phyloP scores from a whole-genome alignment of 2,113 vertebrate genomes.

The Phainopepla nitens region DNA sequence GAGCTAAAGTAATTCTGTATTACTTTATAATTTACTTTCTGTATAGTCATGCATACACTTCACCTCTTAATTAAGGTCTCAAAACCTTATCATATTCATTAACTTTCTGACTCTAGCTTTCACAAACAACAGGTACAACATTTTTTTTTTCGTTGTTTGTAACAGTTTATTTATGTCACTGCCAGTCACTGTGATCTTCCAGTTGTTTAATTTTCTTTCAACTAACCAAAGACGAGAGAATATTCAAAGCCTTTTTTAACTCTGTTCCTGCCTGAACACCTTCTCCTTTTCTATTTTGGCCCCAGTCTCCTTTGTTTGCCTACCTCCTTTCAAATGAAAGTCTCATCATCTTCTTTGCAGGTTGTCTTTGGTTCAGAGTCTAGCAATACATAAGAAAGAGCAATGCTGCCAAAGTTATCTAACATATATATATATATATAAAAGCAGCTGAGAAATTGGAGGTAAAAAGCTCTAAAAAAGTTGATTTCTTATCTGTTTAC shows the following conservation, averaged over 20 bases:
- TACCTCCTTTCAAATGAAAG: not conserved
- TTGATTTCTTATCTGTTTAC: not conserved
- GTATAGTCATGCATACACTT: not conserved
- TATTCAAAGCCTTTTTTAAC: not conserved
- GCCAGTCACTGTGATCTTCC: not conserved
- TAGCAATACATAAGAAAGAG: not conserved
- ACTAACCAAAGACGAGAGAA: not conserved
- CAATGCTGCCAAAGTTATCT: not conserved
- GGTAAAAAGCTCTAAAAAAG: not conserved
- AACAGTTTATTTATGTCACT: not conserved
- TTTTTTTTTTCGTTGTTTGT: not conserved
- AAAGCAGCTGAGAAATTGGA: not conserved
- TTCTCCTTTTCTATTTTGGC: not conserved
- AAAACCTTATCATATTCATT: not conserved
- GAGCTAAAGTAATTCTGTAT: not conserved
- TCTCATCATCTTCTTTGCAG: not conserved
- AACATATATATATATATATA: too few species aligned
- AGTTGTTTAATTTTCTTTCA: not conserved
- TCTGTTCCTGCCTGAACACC: not conserved
- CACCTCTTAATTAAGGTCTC: not conserved
- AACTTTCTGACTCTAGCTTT: not conserved
- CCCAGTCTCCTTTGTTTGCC: not conserved
- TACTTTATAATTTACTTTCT: not conserved
- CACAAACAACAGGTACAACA: not conserved
- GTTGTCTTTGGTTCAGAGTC: not conserved